These are phyloP conservation scores for Leptopilina drosophilae DNA, from an alignment of 2,888 invertebrate genomes.

Conservation along the genomic window DNA sequence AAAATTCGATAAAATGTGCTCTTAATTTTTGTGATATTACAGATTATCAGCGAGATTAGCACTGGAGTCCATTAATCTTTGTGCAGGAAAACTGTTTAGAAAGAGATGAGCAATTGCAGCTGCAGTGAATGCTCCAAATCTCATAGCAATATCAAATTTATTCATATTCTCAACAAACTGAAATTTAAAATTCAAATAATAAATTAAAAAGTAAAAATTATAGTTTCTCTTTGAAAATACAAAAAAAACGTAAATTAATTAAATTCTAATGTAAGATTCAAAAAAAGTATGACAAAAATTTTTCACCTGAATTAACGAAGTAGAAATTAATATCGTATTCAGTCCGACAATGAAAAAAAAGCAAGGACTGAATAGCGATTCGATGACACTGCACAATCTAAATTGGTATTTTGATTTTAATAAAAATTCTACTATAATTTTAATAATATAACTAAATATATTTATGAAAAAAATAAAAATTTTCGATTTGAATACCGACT, in stretches of 20 bases:
- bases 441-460: too few relatives aligned
- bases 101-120: background rate
- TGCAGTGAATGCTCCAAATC: background rate
- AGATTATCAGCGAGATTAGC: background rate
- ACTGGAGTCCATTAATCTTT: background rate
- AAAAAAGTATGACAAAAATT: background rate
- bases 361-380: constrained; percentile 11
- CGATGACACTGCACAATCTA: constrained; percentile 23
- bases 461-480: too few relatives aligned
- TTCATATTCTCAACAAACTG: constrained; percentile 18
- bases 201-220: background rate
- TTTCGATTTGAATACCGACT: too few relatives aligned
- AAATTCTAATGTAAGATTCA: too few relatives aligned
- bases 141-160: background rate
- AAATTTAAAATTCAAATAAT: constrained; percentile 14
- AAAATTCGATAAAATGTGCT: background rate
- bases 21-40: background rate
- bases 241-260: too few relatives aligned
- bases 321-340: background rate
- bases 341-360: constrained; percentile 16
- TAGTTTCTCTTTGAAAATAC: too few relatives aligned
- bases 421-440: background rate
- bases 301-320: constrained; percentile 10
- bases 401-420: background rate
- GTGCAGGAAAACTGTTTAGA: background rate